phyloP scores from a whole-genome alignment of 1,140 invertebrate species.

The Drosophila teissieri region DNA sequence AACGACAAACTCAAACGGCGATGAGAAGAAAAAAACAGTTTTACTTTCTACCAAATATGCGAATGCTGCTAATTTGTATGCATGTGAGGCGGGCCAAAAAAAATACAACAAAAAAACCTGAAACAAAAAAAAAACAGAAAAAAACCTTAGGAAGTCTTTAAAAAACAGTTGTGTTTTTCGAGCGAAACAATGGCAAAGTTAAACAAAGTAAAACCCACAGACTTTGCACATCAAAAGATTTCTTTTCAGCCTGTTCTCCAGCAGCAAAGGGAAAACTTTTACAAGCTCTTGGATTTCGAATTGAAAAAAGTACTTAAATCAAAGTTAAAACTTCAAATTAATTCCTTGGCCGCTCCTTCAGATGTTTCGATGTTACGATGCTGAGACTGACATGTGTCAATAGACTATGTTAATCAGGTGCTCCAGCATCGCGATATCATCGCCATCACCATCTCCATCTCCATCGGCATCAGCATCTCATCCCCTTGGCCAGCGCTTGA shows the following conservation, averaged over 20 bases:
- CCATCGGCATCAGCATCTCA: neutral
- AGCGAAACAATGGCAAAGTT: slow-evolving; percentile 30
- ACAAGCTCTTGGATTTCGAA: slow-evolving; percentile 48
- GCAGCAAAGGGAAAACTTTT: slow-evolving; percentile 41
- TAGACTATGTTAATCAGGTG: slow-evolving; percentile 57
- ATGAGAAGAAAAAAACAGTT: slow-evolving; percentile 62
- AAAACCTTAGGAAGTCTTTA: slow-evolving; percentile 13
- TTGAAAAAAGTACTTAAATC: slow-evolving; percentile 44
- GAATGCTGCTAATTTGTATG: slow-evolving; percentile 80
- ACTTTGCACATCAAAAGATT: slow-evolving; percentile 64
- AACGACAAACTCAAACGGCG: slow-evolving; percentile 29
- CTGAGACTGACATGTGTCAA: slow-evolving; percentile 42
- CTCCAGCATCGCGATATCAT: slow-evolving; percentile 51
- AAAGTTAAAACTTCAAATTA: neutral
- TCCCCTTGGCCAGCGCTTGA: slow-evolving; percentile 50
- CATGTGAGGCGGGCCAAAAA: slow-evolving; percentile 60
- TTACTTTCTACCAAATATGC: slow-evolving; percentile 82
- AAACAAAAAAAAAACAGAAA: slow-evolving; percentile 12
- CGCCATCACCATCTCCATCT: neutral
- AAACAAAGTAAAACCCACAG: slow-evolving; percentile 39
- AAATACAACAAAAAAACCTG: slow-evolving; percentile 21
- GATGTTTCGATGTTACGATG: slow-evolving; percentile 3
- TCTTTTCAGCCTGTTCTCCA: slow-evolving; percentile 9
- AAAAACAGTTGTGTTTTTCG: slow-evolving; percentile 37
- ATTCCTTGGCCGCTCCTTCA: neutral